Base-by-base conservation (phyloP, 2,113 vertebrate genomes). In the Ptilonorhynchus violaceus region DNA sequence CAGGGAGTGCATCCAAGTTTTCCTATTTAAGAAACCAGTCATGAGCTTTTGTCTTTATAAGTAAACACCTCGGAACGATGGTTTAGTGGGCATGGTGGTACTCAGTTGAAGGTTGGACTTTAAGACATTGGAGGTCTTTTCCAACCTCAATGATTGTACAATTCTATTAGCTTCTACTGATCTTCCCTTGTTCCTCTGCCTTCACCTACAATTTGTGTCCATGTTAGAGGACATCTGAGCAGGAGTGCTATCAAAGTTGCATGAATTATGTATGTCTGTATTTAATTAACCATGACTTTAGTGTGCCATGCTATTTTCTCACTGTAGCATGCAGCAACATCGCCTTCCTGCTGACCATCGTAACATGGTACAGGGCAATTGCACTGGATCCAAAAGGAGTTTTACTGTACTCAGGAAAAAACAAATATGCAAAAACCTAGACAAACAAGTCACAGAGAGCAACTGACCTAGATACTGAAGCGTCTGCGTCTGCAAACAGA, bases 381-480 rank as follows among this genome's bases (percentile, higher is more conserved):
- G n/a, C 60, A 42, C 20, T 10, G 8, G 25, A 73, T 70, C 42
- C 17, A 30, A 69, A 88, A 80, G 49, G 41, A 70, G 25, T 86
- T 74, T 33, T 59, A 67, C 15, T 52, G 37, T 37, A 60, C 30
- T 68, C 8, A 17, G 47, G 23, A 53, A 85, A 89, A 83, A 52
- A 21, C 2, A 6, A 70, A 56, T 11, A 60, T 11, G 44, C 47
- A 73, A 80, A 92, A 92, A 21, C 55, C 31, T 24, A 93, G 50
- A 84, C n/a, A 95, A 87, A 67, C 59, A 88, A 80, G 58, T 79
- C 39, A 70, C 42, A 73, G 35, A 75, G 21, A 88, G 13, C 83
- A 92, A 92, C 21, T 96, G 96, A 96, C 95, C 92, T 75, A 88
- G 73, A 97, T 88, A 77, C 56, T 84, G 59, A 91, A 96, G 53